Evolutionary conservation across 2,888 invertebrate genomes (phyloP), one percentile per base, ranked within the genome.

Genomic region (Heliconius ismenius): DNA sequence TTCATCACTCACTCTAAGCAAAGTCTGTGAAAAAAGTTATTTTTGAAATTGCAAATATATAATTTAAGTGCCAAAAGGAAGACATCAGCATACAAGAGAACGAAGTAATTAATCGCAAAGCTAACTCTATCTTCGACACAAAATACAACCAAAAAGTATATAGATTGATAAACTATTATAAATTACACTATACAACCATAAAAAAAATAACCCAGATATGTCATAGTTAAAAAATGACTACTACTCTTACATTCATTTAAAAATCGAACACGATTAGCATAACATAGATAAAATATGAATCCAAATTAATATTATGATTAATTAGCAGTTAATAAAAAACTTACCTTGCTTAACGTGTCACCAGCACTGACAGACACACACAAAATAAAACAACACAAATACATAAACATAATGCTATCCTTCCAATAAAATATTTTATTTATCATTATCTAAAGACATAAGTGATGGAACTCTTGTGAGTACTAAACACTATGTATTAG

Each of bases 401-500:
- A 82, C 81, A 83, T 85, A 87, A 86, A 87, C 91, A 92, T 91
- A 28, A 24, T 54, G 75, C 79, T 86, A 81, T 68, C 32, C 15
- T 62, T 73, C 49, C 9, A 74, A 43, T 36, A 58, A 58, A 70
- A 70, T 54, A 70, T 54, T 68, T 76, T 43, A 58, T 68, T 65
- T 36, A 68, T 69, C 72, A 75, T 39, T 28, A 39, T 43, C 43
- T 43, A 62, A 28, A 62, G 21, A 43, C 62, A 43, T 63, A 28
- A 73, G 63, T 73, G 63, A 73, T 62, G 73, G 21, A 63, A 63
- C 32, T 32, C 32, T 32, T 0, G 72, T 58, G 64, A 43, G 73
- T 58, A n/a, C 26, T 28, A 28, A 28, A 86, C 86, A 88, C 89
- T 87, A 88, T 86, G 88, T 86, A 89, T 89, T 88, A 87, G 89